Base-by-base conservation (phyloP, 2,113 vertebrate genomes). In the Cyrtonyx montezumae region DNA sequence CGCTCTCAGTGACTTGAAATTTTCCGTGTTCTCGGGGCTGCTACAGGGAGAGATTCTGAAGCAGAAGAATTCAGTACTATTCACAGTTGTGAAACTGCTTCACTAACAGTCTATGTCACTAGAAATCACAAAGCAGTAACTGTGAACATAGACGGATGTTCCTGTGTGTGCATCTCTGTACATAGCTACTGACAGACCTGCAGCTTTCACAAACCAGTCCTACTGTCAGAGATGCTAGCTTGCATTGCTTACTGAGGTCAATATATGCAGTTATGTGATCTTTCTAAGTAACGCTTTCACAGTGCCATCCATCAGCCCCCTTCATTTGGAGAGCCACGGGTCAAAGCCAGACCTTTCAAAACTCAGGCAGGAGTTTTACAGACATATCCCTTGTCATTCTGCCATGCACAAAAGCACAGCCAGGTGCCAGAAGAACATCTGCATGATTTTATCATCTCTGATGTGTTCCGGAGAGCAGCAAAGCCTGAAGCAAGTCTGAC, bases 81-180 rank as follows among this genome's bases (percentile, higher is more conserved):
- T 59, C 43, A 43, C 25, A 63, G 62, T 8, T 56, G 23, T 58
- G 63, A 3, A 75, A 21, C 20, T 30, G 32, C 3, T 69, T 36
- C 43, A 55, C 7, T 26, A 78, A 42, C 36, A 61, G 40, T 34
- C 48, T 46, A 9, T 22, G 63, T 23, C 71, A 46, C 61, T 63
- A 20, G 13, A 12, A 25, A 37, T 40, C 58, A n/a, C 84, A 46
- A 36, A 51, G 1, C 1, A 13, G 6, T 11, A n/a, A 37, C 21
- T 5, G 32, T 43, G 21, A 68, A n/a, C 7, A 56, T 8, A 61
- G 16, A 32, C 2, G 3, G 3, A 25, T 1, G 1, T 11, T 83
- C 34, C 21, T 46, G 20, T 36, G n/a, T 55, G 20, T n/a, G n/a
- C n/a, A n/a, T n/a, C 37, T 37, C n/a, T 37, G 9, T 22, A 25